phyloP scores from a whole-genome alignment of 2,113 vertebrate species.

The Festucalex cinctus region DNA sequence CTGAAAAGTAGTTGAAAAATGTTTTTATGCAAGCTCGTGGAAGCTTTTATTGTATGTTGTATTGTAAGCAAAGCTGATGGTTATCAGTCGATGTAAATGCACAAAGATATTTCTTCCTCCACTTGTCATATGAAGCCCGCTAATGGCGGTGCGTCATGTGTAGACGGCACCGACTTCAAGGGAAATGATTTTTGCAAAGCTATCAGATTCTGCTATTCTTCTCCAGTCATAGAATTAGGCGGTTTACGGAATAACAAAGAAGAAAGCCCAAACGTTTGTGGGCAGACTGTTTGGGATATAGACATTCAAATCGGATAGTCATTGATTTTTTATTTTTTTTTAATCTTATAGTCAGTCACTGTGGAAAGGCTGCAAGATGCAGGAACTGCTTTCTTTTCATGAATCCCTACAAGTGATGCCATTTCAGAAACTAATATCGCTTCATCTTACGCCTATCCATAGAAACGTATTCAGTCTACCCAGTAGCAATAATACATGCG shows the following conservation, averaged over 20 bases:
- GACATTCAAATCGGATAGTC: conserved; percentile 17
- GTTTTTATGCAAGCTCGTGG: background rate
- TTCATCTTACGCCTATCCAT: background rate
- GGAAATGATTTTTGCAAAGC: conserved; percentile 14
- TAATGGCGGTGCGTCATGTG: background rate
- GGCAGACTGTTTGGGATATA: conserved; percentile 9
- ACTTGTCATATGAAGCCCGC: background rate
- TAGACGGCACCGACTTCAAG: conserved; percentile 4
- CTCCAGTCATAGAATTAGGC: background rate
- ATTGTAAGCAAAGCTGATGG: background rate
- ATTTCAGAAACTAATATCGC: background rate
- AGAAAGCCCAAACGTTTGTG: background rate
- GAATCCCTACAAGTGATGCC: background rate
- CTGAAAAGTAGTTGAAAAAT: background rate
- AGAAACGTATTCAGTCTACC: background rate
- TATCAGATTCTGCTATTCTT: background rate
- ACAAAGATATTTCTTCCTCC: background rate
- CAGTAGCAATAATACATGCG: background rate
- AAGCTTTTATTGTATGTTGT: background rate
- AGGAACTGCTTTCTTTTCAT: conserved; percentile 6
- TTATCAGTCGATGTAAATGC: background rate
- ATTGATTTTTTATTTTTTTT: conserved; percentile 19
- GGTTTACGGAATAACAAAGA: conserved; percentile 12
- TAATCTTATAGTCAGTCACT: background rate
- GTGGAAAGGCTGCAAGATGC: conserved; percentile 7